Conservation (phyloP, 2,888 invertebrate species). For the Nemurella pictetii region DNA sequence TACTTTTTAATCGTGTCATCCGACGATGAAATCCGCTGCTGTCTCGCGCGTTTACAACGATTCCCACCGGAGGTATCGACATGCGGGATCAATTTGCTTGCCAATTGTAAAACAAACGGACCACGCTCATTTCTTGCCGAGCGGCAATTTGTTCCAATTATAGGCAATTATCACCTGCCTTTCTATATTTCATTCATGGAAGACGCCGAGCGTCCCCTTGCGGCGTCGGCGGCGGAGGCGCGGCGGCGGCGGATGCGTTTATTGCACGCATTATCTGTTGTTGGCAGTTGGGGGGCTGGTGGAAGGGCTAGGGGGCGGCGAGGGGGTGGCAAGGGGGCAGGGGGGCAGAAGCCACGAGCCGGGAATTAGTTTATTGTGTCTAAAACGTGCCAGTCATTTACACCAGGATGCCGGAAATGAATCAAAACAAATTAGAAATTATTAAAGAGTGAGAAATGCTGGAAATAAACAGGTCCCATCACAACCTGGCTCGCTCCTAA, state of each 20-base stretch:
- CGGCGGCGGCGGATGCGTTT: background rate
- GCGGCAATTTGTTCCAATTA: background rate
- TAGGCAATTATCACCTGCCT: background rate
- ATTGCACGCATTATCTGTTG: background rate
- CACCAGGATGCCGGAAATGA: conserved; percentile 11
- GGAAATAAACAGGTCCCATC: background rate
- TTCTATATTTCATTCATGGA: background rate
- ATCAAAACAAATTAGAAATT: background rate
- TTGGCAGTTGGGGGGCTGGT: too few relatives aligned
- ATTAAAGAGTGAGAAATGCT: background rate
- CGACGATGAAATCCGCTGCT: background rate
- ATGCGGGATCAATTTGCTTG: conserved; percentile 5
- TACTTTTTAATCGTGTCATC: background rate
- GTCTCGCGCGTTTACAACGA: background rate
- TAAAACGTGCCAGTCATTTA: background rate
- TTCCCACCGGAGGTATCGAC: background rate
- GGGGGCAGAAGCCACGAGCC: background rate
- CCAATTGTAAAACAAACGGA: background rate
- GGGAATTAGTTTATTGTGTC: background rate
- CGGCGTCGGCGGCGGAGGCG: background rate
- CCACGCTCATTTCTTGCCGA: background rate
- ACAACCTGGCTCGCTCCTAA: too few relatives aligned
- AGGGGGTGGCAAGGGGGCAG: background rate
- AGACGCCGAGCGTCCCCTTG: background rate
- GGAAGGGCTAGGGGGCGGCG: too few relatives aligned